phyloP scores from a whole-genome alignment of 2,888 invertebrate genomes.

The Muscina levida region DNA sequence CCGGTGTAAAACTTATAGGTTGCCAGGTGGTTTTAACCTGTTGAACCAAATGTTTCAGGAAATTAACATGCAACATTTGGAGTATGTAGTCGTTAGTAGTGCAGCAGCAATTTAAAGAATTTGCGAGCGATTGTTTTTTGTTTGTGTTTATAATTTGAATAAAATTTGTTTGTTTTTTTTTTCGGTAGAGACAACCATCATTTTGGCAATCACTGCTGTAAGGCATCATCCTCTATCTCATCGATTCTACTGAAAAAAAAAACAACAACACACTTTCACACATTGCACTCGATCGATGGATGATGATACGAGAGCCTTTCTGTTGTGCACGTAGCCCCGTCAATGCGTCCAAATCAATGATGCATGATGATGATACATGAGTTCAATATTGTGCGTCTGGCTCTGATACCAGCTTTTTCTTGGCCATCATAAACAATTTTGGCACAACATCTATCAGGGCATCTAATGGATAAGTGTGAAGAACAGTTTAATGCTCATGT shows the following conservation, averaged over 20 bases:
- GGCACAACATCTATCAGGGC: slow-evolving; percentile 67
- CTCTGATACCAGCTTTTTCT: slow-evolving; percentile 10
- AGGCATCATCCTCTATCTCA: slow-evolving; percentile 36
- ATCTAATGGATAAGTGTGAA: slow-evolving; percentile 67
- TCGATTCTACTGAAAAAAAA: slow-evolving; percentile 1
- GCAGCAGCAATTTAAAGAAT: slow-evolving; percentile 4
- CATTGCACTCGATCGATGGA: slow-evolving; percentile 24
- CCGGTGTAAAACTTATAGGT: slow-evolving; percentile 15
- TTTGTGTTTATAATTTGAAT: background rate
- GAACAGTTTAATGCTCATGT: slow-evolving; percentile 40
- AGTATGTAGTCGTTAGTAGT: background rate
- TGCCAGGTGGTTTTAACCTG: slow-evolving; percentile 57
- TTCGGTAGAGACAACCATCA: slow-evolving; percentile 14
- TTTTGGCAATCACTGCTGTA: slow-evolving; percentile 31
- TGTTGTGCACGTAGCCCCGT: slow-evolving; percentile 54
- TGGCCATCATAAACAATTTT: slow-evolving; percentile 66
- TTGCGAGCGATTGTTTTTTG: slow-evolving; percentile 15
- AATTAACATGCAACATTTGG: slow-evolving; percentile 22
- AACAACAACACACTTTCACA: slow-evolving; percentile 32
- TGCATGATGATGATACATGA: slow-evolving; percentile 64
- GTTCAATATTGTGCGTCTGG: slow-evolving; percentile 33
- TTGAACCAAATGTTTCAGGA: slow-evolving; percentile 45
- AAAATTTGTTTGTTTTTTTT: slow-evolving; percentile 19
- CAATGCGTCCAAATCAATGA: slow-evolving; percentile 59
- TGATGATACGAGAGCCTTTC: background rate